These are phyloP conservation scores for Solea senegalensis DNA, from an alignment of 2,113 vertebrate genomes.

Conservation along the genomic window DNA sequence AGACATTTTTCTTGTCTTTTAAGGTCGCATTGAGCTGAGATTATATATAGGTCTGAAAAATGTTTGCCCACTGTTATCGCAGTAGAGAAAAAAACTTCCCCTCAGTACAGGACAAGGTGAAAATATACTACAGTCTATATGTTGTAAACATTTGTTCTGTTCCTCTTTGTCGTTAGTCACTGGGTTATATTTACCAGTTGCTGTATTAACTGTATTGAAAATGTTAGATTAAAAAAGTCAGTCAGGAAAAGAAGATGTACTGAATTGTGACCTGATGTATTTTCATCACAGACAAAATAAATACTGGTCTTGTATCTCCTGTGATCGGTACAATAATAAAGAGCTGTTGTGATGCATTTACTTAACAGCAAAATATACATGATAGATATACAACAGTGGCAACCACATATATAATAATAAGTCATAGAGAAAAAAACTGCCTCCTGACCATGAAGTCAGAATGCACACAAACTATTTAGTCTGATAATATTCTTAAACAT, in stretches of 20 bases:
- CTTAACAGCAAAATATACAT: not conserved
- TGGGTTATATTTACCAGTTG: slow-evolving; percentile 1
- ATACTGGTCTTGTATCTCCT: not conserved
- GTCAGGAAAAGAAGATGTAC: not conserved
- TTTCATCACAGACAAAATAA: not conserved
- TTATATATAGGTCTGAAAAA: not conserved
- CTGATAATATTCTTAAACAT: slow-evolving; percentile 38
- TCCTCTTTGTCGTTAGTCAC: not conserved
- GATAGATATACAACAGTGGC: not conserved
- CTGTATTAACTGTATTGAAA: not conserved
- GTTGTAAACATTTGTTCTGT: not conserved
- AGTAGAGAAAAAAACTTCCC: not conserved
- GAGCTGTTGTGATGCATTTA: not conserved
- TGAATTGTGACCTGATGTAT: not conserved
- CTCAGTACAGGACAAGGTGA: not conserved
- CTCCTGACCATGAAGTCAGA: slow-evolving; percentile 24
- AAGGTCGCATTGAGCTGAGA: not conserved
- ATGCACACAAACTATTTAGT: slow-evolving; percentile 17
- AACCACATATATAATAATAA: not conserved
- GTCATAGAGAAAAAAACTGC: not conserved
- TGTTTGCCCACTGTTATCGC: not conserved
- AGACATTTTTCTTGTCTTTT: not conserved
- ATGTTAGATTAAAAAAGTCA: no score
- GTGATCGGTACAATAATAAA: not conserved
- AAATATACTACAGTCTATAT: not conserved